Conservation (phyloP, 53 echinoderm and acorn worm genomes). For the Astropecten irregularis region DNA sequence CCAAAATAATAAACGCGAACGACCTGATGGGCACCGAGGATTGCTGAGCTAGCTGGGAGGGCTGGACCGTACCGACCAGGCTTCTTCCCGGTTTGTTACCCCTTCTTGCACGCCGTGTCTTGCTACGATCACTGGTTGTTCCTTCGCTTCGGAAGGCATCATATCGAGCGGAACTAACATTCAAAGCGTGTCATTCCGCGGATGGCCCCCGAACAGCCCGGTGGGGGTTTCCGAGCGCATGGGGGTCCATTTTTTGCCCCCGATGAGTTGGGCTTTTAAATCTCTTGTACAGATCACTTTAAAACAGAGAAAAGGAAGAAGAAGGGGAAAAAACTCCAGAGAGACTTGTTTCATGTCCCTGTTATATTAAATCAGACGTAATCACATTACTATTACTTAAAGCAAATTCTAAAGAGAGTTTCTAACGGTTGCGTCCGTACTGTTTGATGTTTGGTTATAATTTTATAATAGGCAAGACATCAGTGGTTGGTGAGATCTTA, state of each 20-base stretch:
- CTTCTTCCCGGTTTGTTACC: too few species aligned
- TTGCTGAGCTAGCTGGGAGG: not conserved
- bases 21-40: constrained; percentile 22
- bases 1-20: too few species aligned
- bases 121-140: constrained; percentile 34
- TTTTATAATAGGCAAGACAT: too few species aligned
- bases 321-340: not conserved
- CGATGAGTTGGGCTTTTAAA: too few species aligned
- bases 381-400: not conserved
- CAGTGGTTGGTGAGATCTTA: too few species aligned
- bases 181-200: constrained; percentile 33
- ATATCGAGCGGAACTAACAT: constrained; percentile 51
- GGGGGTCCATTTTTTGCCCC: too few species aligned
- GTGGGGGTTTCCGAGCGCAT: not conserved
- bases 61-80: not conserved
- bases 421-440: too few species aligned
- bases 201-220: constrained; percentile 12
- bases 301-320: not conserved
- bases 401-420: too few species aligned
- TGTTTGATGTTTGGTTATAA: too few species aligned
- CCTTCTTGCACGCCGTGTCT: too few species aligned
- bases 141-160: constrained; percentile 38
- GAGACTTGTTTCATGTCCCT: not conserved
- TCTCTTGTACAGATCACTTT: too few species aligned
- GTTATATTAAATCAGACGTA: not conserved